Evolutionary conservation across 2,797 vertebrate species (phyloP), one percentile per base, ranked within the genome.

Genomic region (Gymnopithys bicolor): DNA sequence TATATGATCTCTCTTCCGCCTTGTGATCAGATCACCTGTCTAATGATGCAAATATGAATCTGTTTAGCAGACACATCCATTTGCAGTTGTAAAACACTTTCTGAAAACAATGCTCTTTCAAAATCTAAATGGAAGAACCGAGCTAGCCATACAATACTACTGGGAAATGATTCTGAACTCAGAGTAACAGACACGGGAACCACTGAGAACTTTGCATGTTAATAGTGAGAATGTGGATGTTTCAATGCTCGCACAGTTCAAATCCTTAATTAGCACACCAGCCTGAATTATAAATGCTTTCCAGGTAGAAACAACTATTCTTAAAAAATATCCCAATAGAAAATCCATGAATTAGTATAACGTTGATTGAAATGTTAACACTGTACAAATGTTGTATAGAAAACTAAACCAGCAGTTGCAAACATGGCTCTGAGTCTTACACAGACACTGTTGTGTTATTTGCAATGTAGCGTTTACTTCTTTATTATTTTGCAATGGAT

Each of bases 41-140:
- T 73, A 92, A 96, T 82, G 69, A 92, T 87, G 64, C 77, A 93
- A 95, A 76, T 94, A 78, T 37, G 41, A 95, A 95, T 93, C 93
- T 94, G 51, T 89, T 92, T 87, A 94, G 87, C 90, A 97, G 95
- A 94, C 73, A 64, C 83, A 83, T 91, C 90, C 96, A 93, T 77
- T 91, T 67, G 60, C 73, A 89, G 77, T 85, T 92, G 62, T 94
- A 70, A 89, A 85, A 60, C 81, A 28, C 35, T 80, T 96, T 82
- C 64, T 90, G 73, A 87, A 90, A 93, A 93, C 51, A 86, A 77
- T 35, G 62, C 67, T 70, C 56, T 87, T 93, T 95, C 39, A 82
- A 77, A 94, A 84, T 63, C 71, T 68, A 89, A 62, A 84, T 84
- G 51, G 58, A 93, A 90, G 48, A 87, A 35, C 49, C 4, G 11